These are phyloP conservation scores for Prolemur simus DNA, from an alignment of 2,113 vertebrate genomes.

Conservation along the genomic window DNA sequence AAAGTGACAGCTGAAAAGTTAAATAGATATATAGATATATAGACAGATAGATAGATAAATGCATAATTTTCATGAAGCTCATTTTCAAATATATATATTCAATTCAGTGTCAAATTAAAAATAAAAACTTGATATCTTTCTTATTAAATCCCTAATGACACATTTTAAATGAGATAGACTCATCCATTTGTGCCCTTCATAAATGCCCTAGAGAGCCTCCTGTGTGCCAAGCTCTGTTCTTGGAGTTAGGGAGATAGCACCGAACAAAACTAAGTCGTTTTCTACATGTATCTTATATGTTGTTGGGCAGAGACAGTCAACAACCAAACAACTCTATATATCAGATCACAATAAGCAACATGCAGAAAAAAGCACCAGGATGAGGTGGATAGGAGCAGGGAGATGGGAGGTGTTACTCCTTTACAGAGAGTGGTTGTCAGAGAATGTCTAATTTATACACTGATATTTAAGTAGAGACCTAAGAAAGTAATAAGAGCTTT, in stretches of 20 bases:
- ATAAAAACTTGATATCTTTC: constrained; percentile 9
- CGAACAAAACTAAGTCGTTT: neutral
- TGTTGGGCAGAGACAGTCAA: neutral
- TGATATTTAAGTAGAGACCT: neutral
- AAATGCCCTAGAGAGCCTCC: neutral
- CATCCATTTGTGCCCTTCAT: neutral
- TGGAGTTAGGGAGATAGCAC: neutral
- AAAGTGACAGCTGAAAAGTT: constrained; percentile 23
- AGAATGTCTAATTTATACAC: neutral
- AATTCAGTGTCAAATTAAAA: constrained; percentile 14
- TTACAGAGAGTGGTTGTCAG: neutral
- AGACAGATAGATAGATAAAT: neutral
- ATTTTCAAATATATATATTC: constrained; percentile 30
- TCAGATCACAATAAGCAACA: neutral
- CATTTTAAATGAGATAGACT: neutral
- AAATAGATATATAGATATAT: neutral
- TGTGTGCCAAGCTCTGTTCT: neutral
- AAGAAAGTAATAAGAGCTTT: neutral
- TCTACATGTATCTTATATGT: neutral
- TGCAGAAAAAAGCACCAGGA: neutral
- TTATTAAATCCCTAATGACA: neutral
- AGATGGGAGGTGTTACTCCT: neutral
- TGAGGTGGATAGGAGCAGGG: neutral
- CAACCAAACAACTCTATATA: neutral
- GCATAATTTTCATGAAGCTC: constrained; percentile 3